Evolutionary conservation across 2,797 vertebrate genomes (phyloP).

Genomic region (Danionella dracula): DNA sequence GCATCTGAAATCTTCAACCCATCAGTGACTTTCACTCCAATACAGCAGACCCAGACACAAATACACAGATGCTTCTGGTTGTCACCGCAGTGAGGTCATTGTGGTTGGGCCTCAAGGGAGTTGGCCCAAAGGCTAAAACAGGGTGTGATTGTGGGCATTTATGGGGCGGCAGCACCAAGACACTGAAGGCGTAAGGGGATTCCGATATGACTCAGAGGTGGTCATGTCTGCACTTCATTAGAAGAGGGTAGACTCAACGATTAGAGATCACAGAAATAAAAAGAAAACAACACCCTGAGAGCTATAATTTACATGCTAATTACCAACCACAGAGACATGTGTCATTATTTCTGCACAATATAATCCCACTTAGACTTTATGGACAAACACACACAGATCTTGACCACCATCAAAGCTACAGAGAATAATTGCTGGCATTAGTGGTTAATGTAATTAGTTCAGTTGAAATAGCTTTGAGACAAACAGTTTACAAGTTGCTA

Average conservation of each 20-base stretch:
- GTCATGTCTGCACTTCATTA: slow-evolving; percentile 51
- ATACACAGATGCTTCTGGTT: slow-evolving; percentile 31
- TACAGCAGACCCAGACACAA: slow-evolving; percentile 27
- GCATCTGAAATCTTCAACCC: slow-evolving; percentile 4
- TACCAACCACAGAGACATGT: slow-evolving; percentile 11
- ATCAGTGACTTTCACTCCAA: slow-evolving; percentile 13
- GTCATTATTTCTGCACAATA: not conserved
- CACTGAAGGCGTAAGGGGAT: slow-evolving; percentile 36
- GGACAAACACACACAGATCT: slow-evolving; percentile 4
- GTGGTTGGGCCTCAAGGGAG: slow-evolving; percentile 37
- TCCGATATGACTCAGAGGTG: slow-evolving; percentile 51
- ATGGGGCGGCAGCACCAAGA: slow-evolving; percentile 52
- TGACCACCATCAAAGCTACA: not conserved
- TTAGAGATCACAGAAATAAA: slow-evolving; percentile 7
- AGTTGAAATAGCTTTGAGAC: not conserved
- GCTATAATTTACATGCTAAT: not conserved
- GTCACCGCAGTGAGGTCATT: slow-evolving; percentile 59
- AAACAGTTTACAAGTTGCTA: not conserved
- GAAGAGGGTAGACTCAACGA: not conserved
- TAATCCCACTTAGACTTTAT: slow-evolving; percentile 9
- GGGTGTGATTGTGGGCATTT: slow-evolving; percentile 48
- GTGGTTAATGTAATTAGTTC: slow-evolving; percentile 1
- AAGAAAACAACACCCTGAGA: not conserved
- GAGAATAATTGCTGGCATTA: not conserved
- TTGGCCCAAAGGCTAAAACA: slow-evolving; percentile 24